These are phyloP conservation scores for Torymus aiolomorphi DNA, from an alignment of 2,888 invertebrate genomes.

Conservation along the genomic window DNA sequence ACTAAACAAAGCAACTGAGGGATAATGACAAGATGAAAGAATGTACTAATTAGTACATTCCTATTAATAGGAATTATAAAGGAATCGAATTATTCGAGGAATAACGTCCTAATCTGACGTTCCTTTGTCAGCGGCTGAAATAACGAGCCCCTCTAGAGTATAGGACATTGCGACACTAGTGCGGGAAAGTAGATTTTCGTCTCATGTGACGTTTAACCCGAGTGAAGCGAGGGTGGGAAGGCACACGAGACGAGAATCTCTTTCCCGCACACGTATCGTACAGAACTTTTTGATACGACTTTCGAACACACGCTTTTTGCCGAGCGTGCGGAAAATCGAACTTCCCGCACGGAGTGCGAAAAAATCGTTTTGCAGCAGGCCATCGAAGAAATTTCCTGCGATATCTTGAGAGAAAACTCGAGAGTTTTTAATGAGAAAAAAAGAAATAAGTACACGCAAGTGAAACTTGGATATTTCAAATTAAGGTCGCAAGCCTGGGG, in stretches of 20 bases:
- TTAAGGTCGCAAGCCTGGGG: no score
- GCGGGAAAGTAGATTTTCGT: no score
- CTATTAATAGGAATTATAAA: constrained; percentile 7
- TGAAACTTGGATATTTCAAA: constrained; percentile 2
- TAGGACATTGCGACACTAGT: no score
- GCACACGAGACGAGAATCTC: no score
- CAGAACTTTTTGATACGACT: no score
- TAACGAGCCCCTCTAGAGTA: neutral
- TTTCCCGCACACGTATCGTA: no score
- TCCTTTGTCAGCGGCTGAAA: constrained; percentile 7
- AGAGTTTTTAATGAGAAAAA: neutral
- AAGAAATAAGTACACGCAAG: neutral
- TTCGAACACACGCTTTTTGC: no score
- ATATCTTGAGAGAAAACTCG: constrained; percentile 7
- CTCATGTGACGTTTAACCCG: no score
- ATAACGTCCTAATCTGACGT: neutral
- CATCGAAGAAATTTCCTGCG: neutral
- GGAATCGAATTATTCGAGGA: constrained; percentile 36
- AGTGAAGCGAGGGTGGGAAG: no score
- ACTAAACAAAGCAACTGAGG: neutral
- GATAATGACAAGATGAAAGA: neutral
- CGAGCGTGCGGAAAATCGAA: no score
- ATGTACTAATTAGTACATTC: no score
- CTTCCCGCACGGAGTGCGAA: no score
- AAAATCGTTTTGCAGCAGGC: neutral